Base-by-base conservation (phyloP, 2,113 vertebrate species). In the Cercocebus atys region DNA sequence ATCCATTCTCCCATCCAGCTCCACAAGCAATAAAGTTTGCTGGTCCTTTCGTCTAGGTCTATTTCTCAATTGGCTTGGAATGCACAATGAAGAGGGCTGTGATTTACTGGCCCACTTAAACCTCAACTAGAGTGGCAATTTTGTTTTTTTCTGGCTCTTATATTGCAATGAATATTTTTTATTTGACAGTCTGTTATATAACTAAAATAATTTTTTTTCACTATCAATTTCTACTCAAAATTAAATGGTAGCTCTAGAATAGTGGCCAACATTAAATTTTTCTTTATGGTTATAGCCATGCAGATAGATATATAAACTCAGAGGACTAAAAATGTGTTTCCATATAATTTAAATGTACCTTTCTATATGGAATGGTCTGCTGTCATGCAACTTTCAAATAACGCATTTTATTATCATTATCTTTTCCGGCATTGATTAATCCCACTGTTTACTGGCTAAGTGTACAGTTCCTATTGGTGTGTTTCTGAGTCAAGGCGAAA, bases 91-190 rank as follows among this genome's bases (percentile, higher is more conserved):
- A 96, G 76, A 92, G 25, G 9, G 25, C 20, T 82, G 10, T 95
- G 85, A 96, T 94, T 97, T 96, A 98, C 96, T 96, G 82, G 22
- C 81, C 17, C 81, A 95, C 96, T 98, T 98, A 96, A 97, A 96
- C 85, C 90, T 96, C 78, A 78, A 72, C 84, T 84, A 94, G 84
- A 96, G 52, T 40, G 92, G 72, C 20, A 16, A 93, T 94, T 97
- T 88, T 97, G 59, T 89, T 89, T 97, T 43, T 98, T 94, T 93
- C 72, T 75, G 87, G 30, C 72, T 92, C 40, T 90, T 95, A 90
- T 78, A 93, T 88, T 94, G 80, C 88, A 96, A 93, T 94, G 95
- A 96, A 80, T 82, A 94, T 68, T 95, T 95, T 96, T 96, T 97
- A 96, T 97, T 98, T 97, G 93, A 88, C 95, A 93, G 64, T 88